These are phyloP conservation scores for Betta splendens DNA, from an alignment of 2,797 vertebrate genomes.

Conservation along the genomic window DNA sequence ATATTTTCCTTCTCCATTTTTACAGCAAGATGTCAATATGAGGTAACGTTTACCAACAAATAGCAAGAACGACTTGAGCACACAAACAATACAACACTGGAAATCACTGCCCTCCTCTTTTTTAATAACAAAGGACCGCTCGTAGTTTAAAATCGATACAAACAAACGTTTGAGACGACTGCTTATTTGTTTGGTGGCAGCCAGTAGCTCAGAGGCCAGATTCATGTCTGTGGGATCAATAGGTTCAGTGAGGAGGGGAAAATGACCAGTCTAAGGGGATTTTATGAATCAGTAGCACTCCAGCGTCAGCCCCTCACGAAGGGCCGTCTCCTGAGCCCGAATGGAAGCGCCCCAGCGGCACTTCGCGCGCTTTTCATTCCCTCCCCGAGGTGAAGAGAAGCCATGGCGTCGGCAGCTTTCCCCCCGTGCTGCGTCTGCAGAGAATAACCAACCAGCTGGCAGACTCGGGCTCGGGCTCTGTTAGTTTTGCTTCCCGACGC, in stretches of 20 bases:
- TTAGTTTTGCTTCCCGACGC: slow-evolving; percentile 42
- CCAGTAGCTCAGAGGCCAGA: slow-evolving; percentile 27
- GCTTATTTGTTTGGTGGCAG: slow-evolving; percentile 16
- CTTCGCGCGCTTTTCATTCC: slow-evolving; percentile 38
- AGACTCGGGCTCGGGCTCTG: slow-evolving; percentile 26
- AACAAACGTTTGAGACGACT: slow-evolving; percentile 12
- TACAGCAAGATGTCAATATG: neutral
- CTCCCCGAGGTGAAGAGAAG: slow-evolving; percentile 38
- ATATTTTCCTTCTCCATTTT: neutral
- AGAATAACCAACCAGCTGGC: slow-evolving; percentile 58
- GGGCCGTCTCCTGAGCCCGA: neutral
- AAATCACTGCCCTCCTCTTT: neutral
- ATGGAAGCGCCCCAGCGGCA: slow-evolving; percentile 33
- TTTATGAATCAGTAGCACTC: slow-evolving; percentile 38
- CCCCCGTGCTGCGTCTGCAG: slow-evolving; percentile 27
- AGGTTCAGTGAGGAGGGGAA: slow-evolving; percentile 29
- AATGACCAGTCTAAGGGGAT: slow-evolving; percentile 36
- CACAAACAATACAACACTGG: neutral
- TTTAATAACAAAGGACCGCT: slow-evolving; percentile 10
- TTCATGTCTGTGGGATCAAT: slow-evolving; percentile 30
- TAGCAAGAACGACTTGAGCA: neutral
- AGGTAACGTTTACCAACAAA: neutral
- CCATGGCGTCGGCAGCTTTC: slow-evolving; percentile 43
- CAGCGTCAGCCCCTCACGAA: slow-evolving; percentile 16
- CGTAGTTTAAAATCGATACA: slow-evolving; percentile 10